Base-by-base conservation (phyloP, 2,113 vertebrate species). In the Syrmaticus mikado region DNA sequence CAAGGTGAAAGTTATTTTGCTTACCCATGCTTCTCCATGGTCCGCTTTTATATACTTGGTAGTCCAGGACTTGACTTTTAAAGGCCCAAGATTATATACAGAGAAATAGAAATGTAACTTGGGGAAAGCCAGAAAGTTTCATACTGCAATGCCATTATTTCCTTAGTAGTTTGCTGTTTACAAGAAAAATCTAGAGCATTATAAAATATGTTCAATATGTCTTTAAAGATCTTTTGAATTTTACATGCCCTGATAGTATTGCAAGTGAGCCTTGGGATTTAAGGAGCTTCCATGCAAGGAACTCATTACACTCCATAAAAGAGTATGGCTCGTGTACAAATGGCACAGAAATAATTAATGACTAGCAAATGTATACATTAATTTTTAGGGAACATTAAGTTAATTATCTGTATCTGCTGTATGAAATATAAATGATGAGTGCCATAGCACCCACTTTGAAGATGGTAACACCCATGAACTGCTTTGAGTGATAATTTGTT, bases 1-100 rank as follows among this genome's bases (percentile, higher is more conserved):
- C 34, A 81, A 73, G 43, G 82, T 57, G 86, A 89, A 93, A 57
- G 81, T 67, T 92, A 78, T 89, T 83, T 91, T 89, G 46, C 58
- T 48, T 92, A 11, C 25, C 8, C 3, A 2, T 64, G 55, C 40
- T 87, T 92, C 85, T 90, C 61, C 43, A 30, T 78, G n/a, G 73
- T 93, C 70, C 83, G 71, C 52, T 81, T 89, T 85, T 85, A 57
- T 79, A 74, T 80, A 57, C 65, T 85, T 58, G 14, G 24, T 58
- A 74, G 65, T 13, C 58, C 58, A 79, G 58, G 82, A 55, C 64
- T 48, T 88, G 50, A 72, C 66, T 96, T 79, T 82, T 82, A 53
- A 91, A 88, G 58, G 64, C 67, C 61, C 53, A 82, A 94, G 48
- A 73, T 55, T 78, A 55, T 67, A 40, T 70, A 60, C 91, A 77